Evolutionary conservation across 2,797 vertebrate genomes (phyloP).

Genomic region (Cryptoblepharus egeriae): DNA sequence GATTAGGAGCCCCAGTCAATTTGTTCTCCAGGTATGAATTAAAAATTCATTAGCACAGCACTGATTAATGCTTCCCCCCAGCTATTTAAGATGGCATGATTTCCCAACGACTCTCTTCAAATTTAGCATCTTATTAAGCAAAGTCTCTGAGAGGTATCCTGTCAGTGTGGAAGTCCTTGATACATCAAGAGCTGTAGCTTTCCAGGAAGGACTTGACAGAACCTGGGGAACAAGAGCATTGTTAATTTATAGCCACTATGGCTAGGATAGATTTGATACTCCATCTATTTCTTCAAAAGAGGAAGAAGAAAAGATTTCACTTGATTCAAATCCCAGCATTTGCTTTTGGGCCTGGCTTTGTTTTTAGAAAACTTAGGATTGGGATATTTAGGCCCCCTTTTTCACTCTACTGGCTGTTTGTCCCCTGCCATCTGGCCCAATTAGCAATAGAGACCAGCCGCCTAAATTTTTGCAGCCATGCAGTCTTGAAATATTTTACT

Average conservation of each 20-base stretch:
- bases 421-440: background rate
- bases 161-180: constrained; percentile 43
- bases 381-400: background rate
- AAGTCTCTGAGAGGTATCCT: constrained; percentile 41
- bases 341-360: background rate
- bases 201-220: constrained; percentile 6
- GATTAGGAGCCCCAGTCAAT: constrained; percentile 27
- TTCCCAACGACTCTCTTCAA: constrained; percentile 47
- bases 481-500: background rate
- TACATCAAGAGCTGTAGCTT: constrained; percentile 1
- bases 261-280: constrained; percentile 14
- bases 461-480: background rate
- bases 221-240: constrained; percentile 18
- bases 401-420: background rate
- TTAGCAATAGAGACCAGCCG: background rate
- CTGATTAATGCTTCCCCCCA: constrained; percentile 37
- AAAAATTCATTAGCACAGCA: constrained; percentile 44
- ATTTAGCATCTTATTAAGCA: constrained; percentile 46
- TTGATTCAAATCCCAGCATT: background rate
- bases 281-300: constrained; percentile 10
- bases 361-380: background rate
- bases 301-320: constrained; percentile 14
- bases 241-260: constrained; percentile 31
- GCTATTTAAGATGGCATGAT: constrained; percentile 39
- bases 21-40: constrained; percentile 44